These are phyloP conservation scores for Lutjanus argentimaculatus DNA, from an alignment of 2,797 vertebrate species.

Conservation along the genomic window DNA sequence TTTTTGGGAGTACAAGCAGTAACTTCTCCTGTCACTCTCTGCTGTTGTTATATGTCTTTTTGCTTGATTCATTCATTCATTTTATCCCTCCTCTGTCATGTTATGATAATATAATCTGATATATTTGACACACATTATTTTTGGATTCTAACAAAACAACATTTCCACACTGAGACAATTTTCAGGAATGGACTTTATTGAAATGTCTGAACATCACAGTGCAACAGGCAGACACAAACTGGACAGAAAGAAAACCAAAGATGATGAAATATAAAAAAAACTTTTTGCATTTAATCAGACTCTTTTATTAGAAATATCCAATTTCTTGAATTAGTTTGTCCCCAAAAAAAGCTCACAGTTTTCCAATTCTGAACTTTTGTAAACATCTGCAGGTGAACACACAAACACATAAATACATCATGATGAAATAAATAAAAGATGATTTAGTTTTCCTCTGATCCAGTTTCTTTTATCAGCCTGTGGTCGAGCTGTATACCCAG, in stretches of 20 bases:
- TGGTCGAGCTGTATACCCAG: constrained; percentile 34
- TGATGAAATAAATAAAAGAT: constrained; percentile 83
- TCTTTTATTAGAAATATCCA: constrained; percentile 28
- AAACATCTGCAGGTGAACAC: constrained; percentile 46
- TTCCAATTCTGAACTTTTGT: constrained; percentile 51
- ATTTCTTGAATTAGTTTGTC: constrained; percentile 29
- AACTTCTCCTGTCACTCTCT: background rate
- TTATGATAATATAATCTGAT: background rate
- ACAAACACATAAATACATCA: constrained; percentile 69
- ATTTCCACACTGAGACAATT: constrained; percentile 14
- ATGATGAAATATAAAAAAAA: constrained; percentile 48
- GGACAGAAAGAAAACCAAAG: constrained; percentile 72
- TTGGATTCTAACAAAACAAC: constrained; percentile 17
- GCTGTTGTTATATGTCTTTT: background rate
- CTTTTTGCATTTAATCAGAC: constrained; percentile 10
- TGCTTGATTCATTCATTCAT: constrained; percentile 4
- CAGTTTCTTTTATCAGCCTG: constrained; percentile 63
- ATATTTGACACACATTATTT: no score
- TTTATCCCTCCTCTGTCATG: background rate
- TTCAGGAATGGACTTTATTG: constrained; percentile 75
- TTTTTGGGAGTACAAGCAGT: background rate
- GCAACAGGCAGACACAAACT: constrained; percentile 58
- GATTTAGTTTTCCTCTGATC: constrained; percentile 67
- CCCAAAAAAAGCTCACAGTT: constrained; percentile 10
- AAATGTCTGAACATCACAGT: constrained; percentile 54